phyloP scores from a whole-genome alignment of 2,888 invertebrate genomes.

The Heteromurus nitidus region DNA sequence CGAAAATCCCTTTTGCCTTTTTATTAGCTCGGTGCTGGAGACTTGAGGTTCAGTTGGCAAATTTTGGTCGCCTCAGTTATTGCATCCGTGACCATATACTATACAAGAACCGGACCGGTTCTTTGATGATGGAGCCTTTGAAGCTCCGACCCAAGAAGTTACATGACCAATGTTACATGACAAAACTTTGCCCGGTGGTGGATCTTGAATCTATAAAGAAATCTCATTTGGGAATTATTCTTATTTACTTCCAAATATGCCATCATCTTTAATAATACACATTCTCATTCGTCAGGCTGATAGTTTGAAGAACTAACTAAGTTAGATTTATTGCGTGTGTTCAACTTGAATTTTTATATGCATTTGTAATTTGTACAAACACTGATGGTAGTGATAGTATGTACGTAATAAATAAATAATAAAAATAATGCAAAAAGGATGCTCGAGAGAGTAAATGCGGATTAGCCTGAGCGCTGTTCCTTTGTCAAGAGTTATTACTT shows the following conservation, averaged over 20 bases:
- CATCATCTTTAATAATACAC: background rate
- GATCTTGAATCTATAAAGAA: background rate
- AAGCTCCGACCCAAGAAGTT: background rate
- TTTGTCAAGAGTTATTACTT: background rate
- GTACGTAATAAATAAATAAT: too few species aligned
- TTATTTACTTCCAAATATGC: background rate
- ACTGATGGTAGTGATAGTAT: background rate
- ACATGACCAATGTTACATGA: background rate
- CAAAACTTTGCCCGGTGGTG: background rate
- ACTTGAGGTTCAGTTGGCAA: constrained; percentile 58
- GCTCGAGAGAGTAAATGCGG: too few species aligned
- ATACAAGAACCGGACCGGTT: constrained; percentile 15
- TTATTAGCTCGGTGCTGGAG: constrained; percentile 64
- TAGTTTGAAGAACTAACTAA: background rate
- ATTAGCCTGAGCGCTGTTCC: background rate
- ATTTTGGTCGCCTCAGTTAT: constrained; percentile 43
- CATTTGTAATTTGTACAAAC: background rate
- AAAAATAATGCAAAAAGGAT: too few species aligned
- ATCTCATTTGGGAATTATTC: background rate
- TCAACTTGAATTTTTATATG: background rate
- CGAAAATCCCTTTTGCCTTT: constrained; percentile 81
- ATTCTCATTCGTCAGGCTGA: background rate
- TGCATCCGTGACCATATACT: constrained; percentile 42
- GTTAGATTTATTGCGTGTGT: background rate
- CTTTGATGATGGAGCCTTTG: constrained; percentile 5